Evolutionary conservation across 2,113 vertebrate genomes (phyloP).

Genomic region (Paracanthobrama guichenoti): DNA sequence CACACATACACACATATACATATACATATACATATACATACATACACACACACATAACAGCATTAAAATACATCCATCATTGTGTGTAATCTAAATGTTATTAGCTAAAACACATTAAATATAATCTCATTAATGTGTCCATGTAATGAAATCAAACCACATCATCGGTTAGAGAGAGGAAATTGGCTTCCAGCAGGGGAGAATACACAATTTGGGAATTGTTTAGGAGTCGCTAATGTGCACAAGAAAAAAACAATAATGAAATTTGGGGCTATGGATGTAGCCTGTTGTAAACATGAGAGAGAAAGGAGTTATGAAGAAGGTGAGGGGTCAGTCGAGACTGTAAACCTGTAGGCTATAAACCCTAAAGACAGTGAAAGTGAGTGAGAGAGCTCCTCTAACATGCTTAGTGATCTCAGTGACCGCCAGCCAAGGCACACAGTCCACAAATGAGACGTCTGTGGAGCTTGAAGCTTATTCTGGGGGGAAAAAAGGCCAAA

Average conservation of each 20-base stretch:
- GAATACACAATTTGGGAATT: slow-evolving; percentile 18
- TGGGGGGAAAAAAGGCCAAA: slow-evolving; percentile 68
- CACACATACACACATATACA: too few species aligned
- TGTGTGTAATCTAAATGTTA: background rate
- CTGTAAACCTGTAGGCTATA: background rate
- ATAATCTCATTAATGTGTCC: slow-evolving; percentile 2
- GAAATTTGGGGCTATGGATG: slow-evolving; percentile 1
- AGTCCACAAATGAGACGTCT: slow-evolving; percentile 77
- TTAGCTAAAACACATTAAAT: background rate
- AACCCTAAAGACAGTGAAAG: slow-evolving; percentile 24
- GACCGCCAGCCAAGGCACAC: slow-evolving; percentile 68
- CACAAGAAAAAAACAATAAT: background rate
- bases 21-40: too few species aligned
- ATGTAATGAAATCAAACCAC: slow-evolving; percentile 33
- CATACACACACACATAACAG: too few species aligned
- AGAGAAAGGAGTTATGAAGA: slow-evolving; percentile 25
- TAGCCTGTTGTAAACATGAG: slow-evolving; percentile 1
- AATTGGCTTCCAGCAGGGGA: background rate
- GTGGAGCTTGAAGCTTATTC: slow-evolving; percentile 75
- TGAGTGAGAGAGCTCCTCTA: slow-evolving; percentile 10
- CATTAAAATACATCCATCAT: slow-evolving; percentile 2
- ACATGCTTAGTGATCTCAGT: slow-evolving; percentile 49
- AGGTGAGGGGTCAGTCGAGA: background rate
- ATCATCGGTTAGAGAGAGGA: background rate
- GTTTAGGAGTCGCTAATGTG: background rate